These are phyloP conservation scores for Stigmatopora nigra DNA, from an alignment of 2,113 vertebrate genomes.

Conservation along the genomic window DNA sequence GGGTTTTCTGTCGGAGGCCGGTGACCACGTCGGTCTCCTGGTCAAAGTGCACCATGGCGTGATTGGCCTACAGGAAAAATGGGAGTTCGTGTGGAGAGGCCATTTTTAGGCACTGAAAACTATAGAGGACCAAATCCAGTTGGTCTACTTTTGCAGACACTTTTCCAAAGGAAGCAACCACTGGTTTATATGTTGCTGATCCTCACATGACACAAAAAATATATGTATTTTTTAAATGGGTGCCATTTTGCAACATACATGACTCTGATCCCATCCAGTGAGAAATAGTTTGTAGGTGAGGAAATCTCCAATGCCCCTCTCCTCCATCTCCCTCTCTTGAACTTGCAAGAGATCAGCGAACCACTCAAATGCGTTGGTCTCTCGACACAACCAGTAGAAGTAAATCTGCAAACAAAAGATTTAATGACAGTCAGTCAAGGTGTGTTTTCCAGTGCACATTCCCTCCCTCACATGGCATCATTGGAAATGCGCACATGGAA, in stretches of 20 bases:
- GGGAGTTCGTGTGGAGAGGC: no score
- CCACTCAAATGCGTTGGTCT: conserved; percentile 86
- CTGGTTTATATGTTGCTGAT: no score
- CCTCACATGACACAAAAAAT: no score
- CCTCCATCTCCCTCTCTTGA: conserved; percentile 84
- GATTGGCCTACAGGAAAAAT: conserved; percentile 48
- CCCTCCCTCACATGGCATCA: not conserved
- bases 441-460: not conserved
- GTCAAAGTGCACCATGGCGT: conserved; percentile 74
- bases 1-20: conserved; percentile 84
- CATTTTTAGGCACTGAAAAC: no score
- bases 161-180: no score
- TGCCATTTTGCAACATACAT: conserved; percentile 70
- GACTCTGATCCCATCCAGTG: conserved; percentile 79
- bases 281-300: conserved; percentile 87
- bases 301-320: conserved; percentile 77
- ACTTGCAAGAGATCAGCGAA: conserved; percentile 83
- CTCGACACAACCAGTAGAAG: conserved; percentile 91
- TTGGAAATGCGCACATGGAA: not conserved
- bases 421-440: not conserved
- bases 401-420: conserved; percentile 75
- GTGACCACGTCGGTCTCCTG: conserved; percentile 75
- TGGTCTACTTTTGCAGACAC: no score
- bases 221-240: no score
- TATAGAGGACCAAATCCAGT: no score